Conservation (phyloP, 2,113 vertebrate species). For the Perognathus longimembris region DNA sequence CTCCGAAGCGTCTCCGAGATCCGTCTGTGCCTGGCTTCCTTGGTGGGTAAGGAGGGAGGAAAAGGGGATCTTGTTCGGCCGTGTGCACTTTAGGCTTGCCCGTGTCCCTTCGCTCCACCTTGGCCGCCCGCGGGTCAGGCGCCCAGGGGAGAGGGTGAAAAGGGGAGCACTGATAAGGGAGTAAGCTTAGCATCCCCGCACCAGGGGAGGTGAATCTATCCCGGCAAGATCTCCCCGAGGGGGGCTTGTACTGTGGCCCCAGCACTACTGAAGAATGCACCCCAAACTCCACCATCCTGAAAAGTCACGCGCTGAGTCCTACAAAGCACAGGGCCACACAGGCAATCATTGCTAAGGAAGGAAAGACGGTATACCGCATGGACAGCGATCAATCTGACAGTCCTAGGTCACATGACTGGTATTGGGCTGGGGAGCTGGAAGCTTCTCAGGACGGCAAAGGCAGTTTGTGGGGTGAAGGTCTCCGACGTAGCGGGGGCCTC, state of each 20-base stretch:
- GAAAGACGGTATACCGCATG: not conserved
- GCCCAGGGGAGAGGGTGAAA: too few relatives aligned
- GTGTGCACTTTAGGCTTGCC: too few relatives aligned
- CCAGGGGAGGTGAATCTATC: too few relatives aligned
- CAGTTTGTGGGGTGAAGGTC: not conserved
- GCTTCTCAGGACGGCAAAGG: not conserved
- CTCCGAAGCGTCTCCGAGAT: too few relatives aligned
- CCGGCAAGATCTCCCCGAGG: not conserved
- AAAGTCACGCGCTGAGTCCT: not conserved
- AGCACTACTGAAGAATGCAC: not conserved
- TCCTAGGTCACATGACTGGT: not conserved
- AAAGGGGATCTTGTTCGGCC: too few relatives aligned
- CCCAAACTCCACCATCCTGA: conserved; percentile 14
- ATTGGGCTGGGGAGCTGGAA: not conserved
- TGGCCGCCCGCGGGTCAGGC: too few relatives aligned
- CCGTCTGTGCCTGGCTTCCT: too few relatives aligned
- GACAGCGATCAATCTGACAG: not conserved
- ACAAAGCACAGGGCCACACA: not conserved
- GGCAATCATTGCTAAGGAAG: not conserved
- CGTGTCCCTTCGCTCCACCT: too few relatives aligned
- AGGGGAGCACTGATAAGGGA: too few relatives aligned
- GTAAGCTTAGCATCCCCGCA: too few relatives aligned
- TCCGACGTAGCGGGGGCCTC: not conserved
- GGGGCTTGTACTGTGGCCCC: not conserved
- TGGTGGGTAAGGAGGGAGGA: not conserved